A percentile compares a stretch with the other conserved stretches of the same genome.
Evolutionary conservation across 92 coral and sea anemone species (phyloP).

Genomic region (Montipora capitata): DNA sequence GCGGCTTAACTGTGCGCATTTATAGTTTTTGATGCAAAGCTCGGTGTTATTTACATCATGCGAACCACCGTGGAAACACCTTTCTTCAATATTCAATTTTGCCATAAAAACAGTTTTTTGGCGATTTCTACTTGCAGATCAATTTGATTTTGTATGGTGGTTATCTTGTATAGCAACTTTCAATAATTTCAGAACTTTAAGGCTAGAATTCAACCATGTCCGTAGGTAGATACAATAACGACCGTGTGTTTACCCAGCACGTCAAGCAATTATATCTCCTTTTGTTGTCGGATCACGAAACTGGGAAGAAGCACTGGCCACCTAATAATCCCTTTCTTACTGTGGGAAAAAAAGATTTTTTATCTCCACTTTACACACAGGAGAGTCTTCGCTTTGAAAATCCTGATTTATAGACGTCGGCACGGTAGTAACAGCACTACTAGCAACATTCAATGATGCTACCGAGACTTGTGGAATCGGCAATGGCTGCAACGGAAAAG

Average conservation of each 20-base stretch:
- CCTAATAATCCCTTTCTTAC: not conserved
- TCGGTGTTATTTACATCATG: conserved; percentile 16
- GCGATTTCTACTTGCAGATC: not conserved
- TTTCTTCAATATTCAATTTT: not conserved
- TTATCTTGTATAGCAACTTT: not conserved
- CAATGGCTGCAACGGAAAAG: not conserved
- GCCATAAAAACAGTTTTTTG: conserved; percentile 2
- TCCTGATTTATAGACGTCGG: not conserved
- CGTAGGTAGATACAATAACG: not conserved
- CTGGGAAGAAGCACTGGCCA: not conserved
- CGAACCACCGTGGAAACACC: not conserved
- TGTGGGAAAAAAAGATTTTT: not conserved
- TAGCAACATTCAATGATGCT: conserved; percentile 18
- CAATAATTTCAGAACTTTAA: not conserved
- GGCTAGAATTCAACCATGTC: not conserved
- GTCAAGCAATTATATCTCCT: conserved; percentile 1
- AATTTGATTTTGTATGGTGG: not conserved
- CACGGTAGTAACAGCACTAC: not conserved
- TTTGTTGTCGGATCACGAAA: not conserved
- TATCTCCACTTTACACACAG: conserved; percentile 5
- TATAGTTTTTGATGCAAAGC: not conserved
- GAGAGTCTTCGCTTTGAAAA: conserved; percentile 6
- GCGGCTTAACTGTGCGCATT: conserved; percentile 12
- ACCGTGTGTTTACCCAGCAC: not conserved
- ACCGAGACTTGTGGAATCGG: not conserved